These are phyloP conservation scores for Platyscapa corneri DNA, from an alignment of 1,140 invertebrate species.

Conservation along the genomic window DNA sequence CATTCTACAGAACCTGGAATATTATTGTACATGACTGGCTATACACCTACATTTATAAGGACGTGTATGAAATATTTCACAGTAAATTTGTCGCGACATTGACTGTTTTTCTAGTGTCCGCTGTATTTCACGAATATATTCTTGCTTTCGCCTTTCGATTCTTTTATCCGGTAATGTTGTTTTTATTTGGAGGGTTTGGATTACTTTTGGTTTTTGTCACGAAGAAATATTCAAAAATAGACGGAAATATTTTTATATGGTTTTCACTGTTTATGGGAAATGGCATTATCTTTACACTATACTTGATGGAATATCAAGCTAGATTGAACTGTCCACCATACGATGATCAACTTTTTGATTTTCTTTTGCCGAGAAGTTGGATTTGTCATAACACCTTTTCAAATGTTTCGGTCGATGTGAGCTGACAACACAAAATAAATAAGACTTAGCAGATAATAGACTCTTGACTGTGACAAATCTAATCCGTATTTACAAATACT, in stretches of 20 bases:
- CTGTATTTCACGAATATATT: constrained; percentile 90
- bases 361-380: constrained; percentile 78
- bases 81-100: constrained; percentile 75
- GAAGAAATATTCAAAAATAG: constrained; percentile 71
- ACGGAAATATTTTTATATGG: constrained; percentile 90
- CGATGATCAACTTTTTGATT: constrained; percentile 70
- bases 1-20: constrained; percentile 95
- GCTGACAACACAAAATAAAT: constrained; percentile 15
- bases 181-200: constrained; percentile 80
- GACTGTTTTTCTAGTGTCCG: constrained; percentile 79
- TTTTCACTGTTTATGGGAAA: constrained; percentile 84
- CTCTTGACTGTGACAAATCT: neutral
- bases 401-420: neutral
- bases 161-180: constrained; percentile 90
- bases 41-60: constrained; percentile 92
- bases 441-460: neutral
- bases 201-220: constrained; percentile 77
- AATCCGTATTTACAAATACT: neutral
- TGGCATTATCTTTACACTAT: constrained; percentile 84
- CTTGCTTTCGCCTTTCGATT: constrained; percentile 85
- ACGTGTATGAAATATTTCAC: constrained; percentile 80
- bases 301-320: constrained; percentile 90
- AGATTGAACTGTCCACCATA: constrained; percentile 82
- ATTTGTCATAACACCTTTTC: constrained; percentile 66
- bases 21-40: constrained; percentile 96